Evolutionary conservation across 2,888 invertebrate genomes (phyloP), one percentile per base, ranked within the genome.

Genomic region (Calliopum simillimum): DNA sequence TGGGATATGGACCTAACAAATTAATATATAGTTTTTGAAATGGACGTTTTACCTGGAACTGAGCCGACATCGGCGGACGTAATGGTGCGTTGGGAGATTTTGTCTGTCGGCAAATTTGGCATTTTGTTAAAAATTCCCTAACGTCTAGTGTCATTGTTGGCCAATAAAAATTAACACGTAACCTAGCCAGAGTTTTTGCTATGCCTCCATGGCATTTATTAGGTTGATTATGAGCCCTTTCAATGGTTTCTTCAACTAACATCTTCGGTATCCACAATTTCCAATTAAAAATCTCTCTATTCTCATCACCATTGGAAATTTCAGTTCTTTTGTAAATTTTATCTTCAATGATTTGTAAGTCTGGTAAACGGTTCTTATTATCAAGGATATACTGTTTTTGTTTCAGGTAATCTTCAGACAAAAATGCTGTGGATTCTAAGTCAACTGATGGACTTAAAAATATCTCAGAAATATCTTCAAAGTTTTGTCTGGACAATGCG

Each of bases 1-100:
- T 12, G 0, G 72, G 74, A 46, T 72, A 74, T 1, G 74, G 72
- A 1, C 72, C 72, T n/a, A 74, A 56, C 13, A 74, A 68, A 55
- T 74, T 69, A 4, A 71, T 44, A 63, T 53, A 69, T 41, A 16
- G 51, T 43, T n/a, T n/a, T n/a, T n/a, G n/a, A n/a, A n/a, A n/a
- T n/a, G n/a, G n/a, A n/a, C n/a, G n/a, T n/a, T n/a, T 46, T 71
- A 73, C 59, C 14, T 16, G 16, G 43, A 33, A 56, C 51, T 65
- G 58, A 2, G 41, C n/a, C 8, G 43, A 33, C 65, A 65, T 70
- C 43, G 65, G 64, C 4, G 70, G 66, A n/a, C 70, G 47, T 25
- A 70, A 25, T 14, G 23, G n/a, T 12, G 6, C 8, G 66, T 70
- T 70, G 8, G 70, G 51, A 5, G 70, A 41, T 70, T 70, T 70